Evolutionary conservation across 2,113 vertebrate genomes (phyloP), one percentile per base, ranked within the genome.

Genomic region (Beaufortia kweichowensis): DNA sequence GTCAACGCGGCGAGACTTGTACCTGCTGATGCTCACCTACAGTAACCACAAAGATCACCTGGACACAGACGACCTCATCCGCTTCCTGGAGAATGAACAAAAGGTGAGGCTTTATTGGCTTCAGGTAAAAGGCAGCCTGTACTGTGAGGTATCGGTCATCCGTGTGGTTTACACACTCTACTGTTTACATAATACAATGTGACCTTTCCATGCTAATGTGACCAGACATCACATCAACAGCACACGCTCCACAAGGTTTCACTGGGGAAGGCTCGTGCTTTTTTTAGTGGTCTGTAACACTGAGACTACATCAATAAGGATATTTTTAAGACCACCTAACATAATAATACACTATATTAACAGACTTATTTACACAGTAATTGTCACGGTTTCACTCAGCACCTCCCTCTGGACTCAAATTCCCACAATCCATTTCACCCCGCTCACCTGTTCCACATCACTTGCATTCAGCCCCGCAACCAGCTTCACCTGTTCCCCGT

Each of bases 21-120:
- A 99, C 87, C 93, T 99, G 71, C 94, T 99, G 21, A 92, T 99
- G 96, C 94, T 99, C 77, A 93, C 94, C 86, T 97, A 99, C 91
- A 97, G 97, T 86, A 93, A 95, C 89, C 96, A 96, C 90, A 98
- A 98, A 86, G 97, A 98, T 85, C 92, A 96, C 86, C 85, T 99
- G 19, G 93, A 95, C 6, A 53, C 89, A 0, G 87, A 93, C 0
- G 93, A 96, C 90, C 82, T 99, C 64, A 89, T 89, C 59, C 94
- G 92, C 71, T 99, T 98, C 82, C 84, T 98, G 73, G 94, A 97
- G 89, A 90, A 73, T 1, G 96, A 99, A 35, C 96, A 99, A 82
- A 98, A 98, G 96, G 97, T 98, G 63, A 55, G 14, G 19, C 3
- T 15, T 19, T 1, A 19, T 28, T 48, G 33, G 43, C 31, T 46